These are phyloP conservation scores for Gerris lacustris DNA, from an alignment of 2,888 invertebrate species.

Conservation along the genomic window DNA sequence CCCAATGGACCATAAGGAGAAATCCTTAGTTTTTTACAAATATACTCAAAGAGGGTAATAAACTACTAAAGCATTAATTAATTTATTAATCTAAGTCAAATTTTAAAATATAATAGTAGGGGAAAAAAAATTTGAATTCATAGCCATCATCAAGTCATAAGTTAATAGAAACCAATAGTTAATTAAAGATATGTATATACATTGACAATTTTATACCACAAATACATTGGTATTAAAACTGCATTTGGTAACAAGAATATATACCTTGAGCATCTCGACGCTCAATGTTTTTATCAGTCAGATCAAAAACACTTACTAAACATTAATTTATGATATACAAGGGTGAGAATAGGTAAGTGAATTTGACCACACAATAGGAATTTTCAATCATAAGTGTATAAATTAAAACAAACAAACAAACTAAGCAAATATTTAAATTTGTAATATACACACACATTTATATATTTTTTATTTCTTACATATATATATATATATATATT, in stretches of 20 bases:
- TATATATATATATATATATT: slow-evolving; percentile 16
- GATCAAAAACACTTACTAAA: slow-evolving; percentile 7
- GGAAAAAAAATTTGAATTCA: too few species aligned
- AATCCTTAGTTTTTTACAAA: too few species aligned
- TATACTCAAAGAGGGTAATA: too few species aligned
- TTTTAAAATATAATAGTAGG: too few species aligned
- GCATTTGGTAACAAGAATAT: slow-evolving; percentile 9
- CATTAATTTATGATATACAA: slow-evolving; percentile 3
- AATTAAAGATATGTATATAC: slow-evolving; percentile 11
- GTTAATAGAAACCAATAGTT: background rate
- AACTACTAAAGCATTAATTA: too few species aligned
- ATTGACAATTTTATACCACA: slow-evolving; percentile 6
- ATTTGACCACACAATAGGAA: slow-evolving; percentile 7
- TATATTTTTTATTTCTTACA: background rate
- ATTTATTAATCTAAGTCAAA: too few species aligned
- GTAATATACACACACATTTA: slow-evolving; percentile 7
- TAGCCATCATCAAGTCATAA: too few species aligned
- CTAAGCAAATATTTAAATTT: background rate
- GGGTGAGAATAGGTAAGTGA: slow-evolving; percentile 6
- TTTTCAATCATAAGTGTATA: background rate
- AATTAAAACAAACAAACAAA: slow-evolving; percentile 1
- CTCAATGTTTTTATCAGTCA: background rate
- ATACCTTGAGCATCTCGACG: background rate
- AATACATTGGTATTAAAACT: slow-evolving; percentile 2
- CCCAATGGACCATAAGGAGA: too few species aligned